Evolutionary conservation across 2,113 vertebrate genomes (phyloP), one percentile per base, ranked within the genome.

Genomic region (Xiphias gladius): DNA sequence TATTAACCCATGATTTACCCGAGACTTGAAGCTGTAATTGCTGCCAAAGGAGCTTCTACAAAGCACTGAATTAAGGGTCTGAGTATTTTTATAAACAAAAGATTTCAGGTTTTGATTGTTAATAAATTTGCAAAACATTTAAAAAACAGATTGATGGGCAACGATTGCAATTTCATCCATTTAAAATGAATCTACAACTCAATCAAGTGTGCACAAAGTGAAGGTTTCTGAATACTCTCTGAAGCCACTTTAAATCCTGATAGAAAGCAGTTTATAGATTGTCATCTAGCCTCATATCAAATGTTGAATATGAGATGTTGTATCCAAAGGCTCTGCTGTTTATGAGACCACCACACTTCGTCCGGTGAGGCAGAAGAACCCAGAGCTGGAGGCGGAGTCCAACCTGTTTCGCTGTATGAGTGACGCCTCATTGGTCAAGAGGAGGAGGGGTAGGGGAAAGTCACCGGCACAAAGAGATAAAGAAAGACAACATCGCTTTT

Each of bases 401-500:
- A 88, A 95, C 69, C 94, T 98, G 83, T 96, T 96, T 19, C 95
- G 96, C 80, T 95, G 95, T 0, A 91, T 93, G 95, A 96, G 97
- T 1, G 92, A 94, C 0, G 95, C 95, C 0, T 82, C 94, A 0
- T 78, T 96, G 32, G 95, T 96, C 50, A 95, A 95, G 50, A 97
- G 88, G 92, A 95, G 96, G 91, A 95, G 93, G 82, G 86, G 78
- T 2, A 87, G 80, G 57, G 72, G 83, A 4, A 95, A 93, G 86
- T 88, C 84, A 0, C 83, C 82, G 1, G 93, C 90, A 28, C 87
- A 96, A 84, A 88, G 88, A 64, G 77, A 95, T 81, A 88, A 80
- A 30, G 93, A 94, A 64, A 92, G 88, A 39, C 94, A 94, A 1
- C 96, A 96, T 66, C 95, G 97, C 62, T 97, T 97, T 73, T 99